phyloP scores from a whole-genome alignment of 2,888 invertebrate genomes.

The Trachelus stipa region DNA sequence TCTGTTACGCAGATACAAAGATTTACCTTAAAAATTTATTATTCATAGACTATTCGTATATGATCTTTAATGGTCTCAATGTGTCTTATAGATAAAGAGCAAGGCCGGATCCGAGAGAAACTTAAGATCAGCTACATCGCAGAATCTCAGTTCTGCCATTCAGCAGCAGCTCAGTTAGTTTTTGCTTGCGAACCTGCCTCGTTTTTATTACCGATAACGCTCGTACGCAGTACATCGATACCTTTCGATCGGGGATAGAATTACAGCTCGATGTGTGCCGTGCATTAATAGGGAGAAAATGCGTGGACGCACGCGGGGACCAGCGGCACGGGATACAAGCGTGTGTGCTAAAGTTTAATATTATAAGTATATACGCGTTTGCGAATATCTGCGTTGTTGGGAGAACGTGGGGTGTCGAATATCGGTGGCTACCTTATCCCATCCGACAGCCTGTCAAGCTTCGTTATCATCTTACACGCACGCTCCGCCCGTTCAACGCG shows the following conservation, averaged over 20 bases:
- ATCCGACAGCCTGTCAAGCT: constrained; percentile 64
- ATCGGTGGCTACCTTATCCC: constrained; percentile 61
- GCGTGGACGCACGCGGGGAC: constrained; percentile 23
- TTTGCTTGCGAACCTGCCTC: constrained; percentile 41
- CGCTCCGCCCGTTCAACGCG: constrained; percentile 41
- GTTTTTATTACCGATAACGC: constrained; percentile 42
- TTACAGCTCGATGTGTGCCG: constrained; percentile 54
- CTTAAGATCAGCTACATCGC: neutral
- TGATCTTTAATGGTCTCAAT: neutral
- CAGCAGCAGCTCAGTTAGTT: neutral
- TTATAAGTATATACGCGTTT: neutral
- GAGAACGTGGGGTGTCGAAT: constrained; percentile 57
- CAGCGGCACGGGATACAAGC: neutral
- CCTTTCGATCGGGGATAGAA: constrained; percentile 44
- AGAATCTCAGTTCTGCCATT: neutral
- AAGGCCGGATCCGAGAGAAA: neutral
- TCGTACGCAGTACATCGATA: constrained; percentile 51
- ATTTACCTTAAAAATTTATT: neutral
- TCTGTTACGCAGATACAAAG: constrained; percentile 59
- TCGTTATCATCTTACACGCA: constrained; percentile 64
- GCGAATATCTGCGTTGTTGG: constrained; percentile 35
- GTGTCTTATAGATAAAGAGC: neutral
- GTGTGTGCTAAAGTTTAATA: neutral
- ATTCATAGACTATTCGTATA: neutral
- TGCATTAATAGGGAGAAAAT: constrained; percentile 50